phyloP scores from a whole-genome alignment of 2,888 invertebrate species.

The Spodoptera littoralis region DNA sequence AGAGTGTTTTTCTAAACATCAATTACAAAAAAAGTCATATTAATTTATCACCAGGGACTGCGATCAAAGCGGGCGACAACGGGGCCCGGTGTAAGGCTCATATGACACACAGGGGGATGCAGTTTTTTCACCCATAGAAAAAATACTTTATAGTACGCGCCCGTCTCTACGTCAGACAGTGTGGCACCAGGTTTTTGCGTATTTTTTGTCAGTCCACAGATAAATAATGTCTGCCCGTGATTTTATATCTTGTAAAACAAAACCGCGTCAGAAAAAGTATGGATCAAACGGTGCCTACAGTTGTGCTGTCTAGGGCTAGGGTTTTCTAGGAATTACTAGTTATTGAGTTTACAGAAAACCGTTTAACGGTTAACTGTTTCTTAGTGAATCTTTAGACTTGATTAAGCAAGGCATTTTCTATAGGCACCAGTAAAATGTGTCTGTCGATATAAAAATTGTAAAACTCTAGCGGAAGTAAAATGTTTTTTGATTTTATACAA shows the following conservation, averaged over 20 bases:
- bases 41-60: slow-evolving; percentile 68
- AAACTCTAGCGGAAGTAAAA: too few species aligned
- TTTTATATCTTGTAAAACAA: slow-evolving; percentile 44
- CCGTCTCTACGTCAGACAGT: slow-evolving; percentile 71
- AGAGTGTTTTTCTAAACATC: slow-evolving; percentile 42
- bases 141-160: slow-evolving; percentile 72
- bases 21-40: slow-evolving; percentile 58
- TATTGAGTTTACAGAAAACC: too few species aligned
- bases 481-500: too few species aligned
- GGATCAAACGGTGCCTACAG: slow-evolving; percentile 19
- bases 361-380: too few species aligned
- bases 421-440: too few species aligned
- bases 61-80: slow-evolving; percentile 75
- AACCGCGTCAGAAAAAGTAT: slow-evolving; percentile 39
- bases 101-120: slow-evolving; percentile 69
- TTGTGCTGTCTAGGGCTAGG: too few species aligned
- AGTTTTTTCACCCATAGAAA: slow-evolving; percentile 69
- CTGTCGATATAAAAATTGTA: too few species aligned
- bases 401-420: too few species aligned
- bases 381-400: too few species aligned
- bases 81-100: slow-evolving; percentile 67
- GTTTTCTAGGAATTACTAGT: too few species aligned
- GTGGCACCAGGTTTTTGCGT: slow-evolving; percentile 78
- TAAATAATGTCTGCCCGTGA: slow-evolving; percentile 35
- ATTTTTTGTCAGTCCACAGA: slow-evolving; percentile 43